Percentiles rank a stretch among this genome's conserved stretches.
Conservation (phyloP, 2,113 vertebrate species). For the Sterrhoptilus dennistouni region DNA sequence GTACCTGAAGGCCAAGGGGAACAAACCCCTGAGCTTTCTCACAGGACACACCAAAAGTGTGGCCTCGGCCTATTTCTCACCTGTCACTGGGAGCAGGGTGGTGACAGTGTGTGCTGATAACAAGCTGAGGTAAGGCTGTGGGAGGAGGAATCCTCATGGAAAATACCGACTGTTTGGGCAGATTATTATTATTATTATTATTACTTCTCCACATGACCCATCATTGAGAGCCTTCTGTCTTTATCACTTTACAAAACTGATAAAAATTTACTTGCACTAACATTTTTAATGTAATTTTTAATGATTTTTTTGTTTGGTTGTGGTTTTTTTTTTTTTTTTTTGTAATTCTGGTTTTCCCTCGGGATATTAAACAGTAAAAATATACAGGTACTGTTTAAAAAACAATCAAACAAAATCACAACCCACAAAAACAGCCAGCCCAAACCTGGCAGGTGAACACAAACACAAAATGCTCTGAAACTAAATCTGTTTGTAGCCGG, state of each 20-base stretch:
- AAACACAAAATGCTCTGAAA: not conserved
- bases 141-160: not conserved
- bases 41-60: constrained; percentile 76
- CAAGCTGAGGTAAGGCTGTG: constrained; percentile 78
- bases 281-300: not conserved
- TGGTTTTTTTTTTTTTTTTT: not conserved
- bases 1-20: constrained; percentile 62
- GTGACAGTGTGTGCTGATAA: constrained; percentile 84
- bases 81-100: constrained; percentile 80
- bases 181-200: not conserved
- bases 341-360: not conserved
- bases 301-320: not conserved
- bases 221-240: not conserved
- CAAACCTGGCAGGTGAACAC: not conserved
- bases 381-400: not conserved
- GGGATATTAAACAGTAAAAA: not conserved
- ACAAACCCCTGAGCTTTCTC: constrained; percentile 72
- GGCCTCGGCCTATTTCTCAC: constrained; percentile 87
- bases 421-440: not conserved
- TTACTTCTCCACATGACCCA: not conserved
- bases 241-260: not conserved
- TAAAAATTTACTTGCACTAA: not conserved
- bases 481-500: not conserved
- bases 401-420: too few species aligned
- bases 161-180: not conserved